phyloP scores from a whole-genome alignment of 2,888 invertebrate genomes.

The Leptopilina drosophilae region DNA sequence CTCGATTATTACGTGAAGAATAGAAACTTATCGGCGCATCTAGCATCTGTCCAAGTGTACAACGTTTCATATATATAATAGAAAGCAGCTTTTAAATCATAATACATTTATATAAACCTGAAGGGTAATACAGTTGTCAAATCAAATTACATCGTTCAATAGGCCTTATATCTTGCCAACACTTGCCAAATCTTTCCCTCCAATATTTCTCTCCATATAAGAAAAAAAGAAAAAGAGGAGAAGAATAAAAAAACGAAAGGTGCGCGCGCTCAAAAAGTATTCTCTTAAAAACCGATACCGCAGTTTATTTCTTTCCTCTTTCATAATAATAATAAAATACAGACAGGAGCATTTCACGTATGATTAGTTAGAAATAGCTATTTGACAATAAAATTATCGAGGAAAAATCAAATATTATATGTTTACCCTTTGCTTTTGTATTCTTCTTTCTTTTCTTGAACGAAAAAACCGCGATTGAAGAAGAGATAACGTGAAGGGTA shows the following conservation, averaged over 20 bases:
- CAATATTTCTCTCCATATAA: neutral
- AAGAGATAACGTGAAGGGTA: too few relatives aligned
- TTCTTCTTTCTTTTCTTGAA: conserved; percentile 6
- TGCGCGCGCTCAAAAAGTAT: conserved; percentile 11
- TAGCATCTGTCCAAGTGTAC: conserved; percentile 65
- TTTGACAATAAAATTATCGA: conserved; percentile 34
- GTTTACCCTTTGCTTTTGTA: conserved; percentile 24
- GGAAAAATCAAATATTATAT: conserved; percentile 22
- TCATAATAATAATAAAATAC: neutral
- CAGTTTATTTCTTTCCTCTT: conserved; percentile 24
- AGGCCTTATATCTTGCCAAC: conserved; percentile 47
- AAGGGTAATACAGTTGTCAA: conserved; percentile 65
- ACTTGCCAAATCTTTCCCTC: conserved; percentile 49
- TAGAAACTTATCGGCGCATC: conserved; percentile 63
- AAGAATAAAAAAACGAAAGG: conserved; percentile 21
- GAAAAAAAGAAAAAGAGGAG: too few relatives aligned
- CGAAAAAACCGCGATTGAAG: neutral
- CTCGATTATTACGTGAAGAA: conserved; percentile 30
- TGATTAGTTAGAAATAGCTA: conserved; percentile 33
- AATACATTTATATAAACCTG: conserved; percentile 42
- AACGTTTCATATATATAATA: conserved; percentile 50
- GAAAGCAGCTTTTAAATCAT: conserved; percentile 42
- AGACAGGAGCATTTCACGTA: conserved; percentile 21
- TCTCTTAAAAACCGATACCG: conserved; percentile 17
- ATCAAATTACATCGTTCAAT: conserved; percentile 64